Evolutionary conservation across 2,797 vertebrate genomes (phyloP), one percentile per base, ranked within the genome.

Genomic region (Pristis pectinata): DNA sequence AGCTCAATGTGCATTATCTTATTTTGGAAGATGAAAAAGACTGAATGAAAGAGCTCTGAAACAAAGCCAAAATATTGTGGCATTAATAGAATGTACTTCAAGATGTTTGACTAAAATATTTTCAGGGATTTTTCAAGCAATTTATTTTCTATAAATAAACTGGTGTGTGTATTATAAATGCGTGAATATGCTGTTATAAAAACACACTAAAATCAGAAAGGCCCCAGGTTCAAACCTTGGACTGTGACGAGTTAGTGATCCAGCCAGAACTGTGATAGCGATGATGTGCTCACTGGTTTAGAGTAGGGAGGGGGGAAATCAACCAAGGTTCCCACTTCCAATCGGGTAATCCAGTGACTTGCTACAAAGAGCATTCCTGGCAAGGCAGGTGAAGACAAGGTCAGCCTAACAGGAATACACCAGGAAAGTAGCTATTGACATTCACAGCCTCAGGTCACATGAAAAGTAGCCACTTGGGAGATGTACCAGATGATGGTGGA

Each of bases 131-230:
- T 91, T 67, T 17, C 83, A 91, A 64, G 87, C 37, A 61, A 41
- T 91, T 91, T 91, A 41, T 91, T 91, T 91, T 67, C 59, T 91
- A n/a, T 41, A 67, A 67, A 64, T 91, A 91, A 24, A 8, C n/a
- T 67, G 17, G 6, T 67, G 34, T 91, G 87, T 67, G 22, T 67
- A n/a, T 89, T 64, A 85, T 61, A 89, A 89, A 89, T 89, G 59
- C 19, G 10, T 37, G 83, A 91, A 41, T 41, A 41, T 91, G 59
- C 22, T 91, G n/a, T 67, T 67, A n/a, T 59, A n/a, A 61, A 89
- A 59, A 89, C 56, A 15, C 83, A 61, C 27, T 83, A 87, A 67
- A 61, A 91, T 41, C 61, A 67, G 41, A n/a, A 91, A 67, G n/a
- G n/a, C 61, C 34, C n/a, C 7, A 37, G 37, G n/a, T 41, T 67